Evolutionary conservation across 2,113 vertebrate genomes (phyloP).

Genomic region (pig (Sus scrofa)): T2T-Sscrofa CM000823.6:66770501-66771000

Average conservation of each 20-base stretch:
- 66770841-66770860: background rate
- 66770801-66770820: background rate
- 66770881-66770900: background rate
- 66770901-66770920: background rate
- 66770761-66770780: background rate
- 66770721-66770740: rapidly evolving
- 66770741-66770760: rapidly evolving
- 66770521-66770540: background rate
- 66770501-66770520: background rate
- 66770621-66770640: background rate
- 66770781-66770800: background rate
- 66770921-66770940: background rate
- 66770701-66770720: background rate
- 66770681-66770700: rapidly evolving
- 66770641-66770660: background rate
- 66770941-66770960: background rate
- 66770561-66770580: background rate
- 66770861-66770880: background rate
- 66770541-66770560: background rate
- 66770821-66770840: background rate
- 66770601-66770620: background rate
- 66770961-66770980: background rate
- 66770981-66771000: background rate
- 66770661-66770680: background rate
- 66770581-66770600: rapidly evolving